Evolutionary conservation across 2,797 vertebrate species (phyloP).

Genomic region (Pseudochromis fuscus): DNA sequence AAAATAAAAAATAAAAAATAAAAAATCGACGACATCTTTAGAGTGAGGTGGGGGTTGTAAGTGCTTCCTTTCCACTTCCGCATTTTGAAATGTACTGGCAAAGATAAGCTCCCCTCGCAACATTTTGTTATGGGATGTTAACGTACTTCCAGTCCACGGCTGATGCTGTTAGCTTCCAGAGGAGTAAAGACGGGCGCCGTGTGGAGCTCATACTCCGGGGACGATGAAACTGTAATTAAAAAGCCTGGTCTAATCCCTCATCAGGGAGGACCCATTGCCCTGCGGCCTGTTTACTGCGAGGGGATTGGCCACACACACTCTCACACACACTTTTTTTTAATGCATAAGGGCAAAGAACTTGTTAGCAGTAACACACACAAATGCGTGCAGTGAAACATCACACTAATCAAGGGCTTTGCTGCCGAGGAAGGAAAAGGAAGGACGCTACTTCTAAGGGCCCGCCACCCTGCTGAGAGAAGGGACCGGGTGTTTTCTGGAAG

Average conservation of each 20-base stretch:
- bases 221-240: constrained; percentile 78
- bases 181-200: constrained; percentile 37
- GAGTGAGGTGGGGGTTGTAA: neutral
- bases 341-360: constrained; percentile 49
- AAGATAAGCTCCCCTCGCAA: neutral
- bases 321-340: constrained; percentile 37
- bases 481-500: constrained; percentile 39
- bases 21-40: neutral
- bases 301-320: constrained; percentile 69
- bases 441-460: constrained; percentile 33
- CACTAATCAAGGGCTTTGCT: constrained; percentile 54
- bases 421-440: constrained; percentile 41
- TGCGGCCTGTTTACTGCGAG: constrained; percentile 73
- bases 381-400: constrained; percentile 38
- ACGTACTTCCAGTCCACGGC: constrained; percentile 12
- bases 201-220: constrained; percentile 62
- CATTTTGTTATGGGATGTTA: constrained; percentile 27
- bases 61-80: neutral
- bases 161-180: constrained; percentile 47
- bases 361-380: constrained; percentile 52
- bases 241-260: constrained; percentile 77
- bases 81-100: constrained; percentile 18
- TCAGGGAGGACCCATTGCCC: constrained; percentile 69
- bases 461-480: constrained; percentile 23
- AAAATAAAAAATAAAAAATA: neutral